Evolutionary conservation across 1,140 invertebrate species (phyloP), one percentile per base, ranked within the genome.

Genomic region (Cepaea nemoralis): DNA sequence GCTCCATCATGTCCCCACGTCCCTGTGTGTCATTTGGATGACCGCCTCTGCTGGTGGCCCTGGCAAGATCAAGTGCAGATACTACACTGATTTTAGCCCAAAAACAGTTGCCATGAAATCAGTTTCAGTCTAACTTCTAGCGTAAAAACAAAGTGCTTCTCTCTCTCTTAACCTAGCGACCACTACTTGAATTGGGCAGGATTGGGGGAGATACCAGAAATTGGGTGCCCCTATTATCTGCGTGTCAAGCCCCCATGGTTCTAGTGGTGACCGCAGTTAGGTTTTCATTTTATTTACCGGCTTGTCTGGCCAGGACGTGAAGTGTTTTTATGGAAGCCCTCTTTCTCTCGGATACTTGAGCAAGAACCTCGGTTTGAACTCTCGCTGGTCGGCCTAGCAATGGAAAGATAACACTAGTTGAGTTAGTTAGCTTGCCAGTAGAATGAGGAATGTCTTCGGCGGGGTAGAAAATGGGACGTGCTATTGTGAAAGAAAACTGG

Each of bases 271-370:
- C 42, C 42, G 42, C 1, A 22, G 71, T 39, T 10, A 48, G 16
- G 39, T 22, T 24, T 22, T 45, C 75, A 31, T 77, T 27, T 77
- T 77, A 24, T 77, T 63, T 66, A 63, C 35, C 22, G n/a, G 39
- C 10, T 33, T 75, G 45, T 27, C 50, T 14, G 19, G 73, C 50
- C 1, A 50, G 73, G 39, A 50, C 50, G 8, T 75, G 42, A 33
- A 31, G n/a, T 74, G 42, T 42, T 31, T 74, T 10, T 40, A 6
- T 3, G 39, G 10, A 42, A 22, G 66, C 66, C 19, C 27, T 24
- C n/a, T 42, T 74, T n/a, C 37, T 1, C 22, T 37, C n/a, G 24
- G 33, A 39, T 55, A 55, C 50, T 55, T 55, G 22, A 55, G 50
- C 3, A 19, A 24, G n/a, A 24, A 55, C 50, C 50, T 19, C 8